Evolutionary conservation across 2,888 invertebrate genomes (phyloP), one percentile per base, ranked within the genome.

Genomic region (Hemistola chrysoprasaria): DNA sequence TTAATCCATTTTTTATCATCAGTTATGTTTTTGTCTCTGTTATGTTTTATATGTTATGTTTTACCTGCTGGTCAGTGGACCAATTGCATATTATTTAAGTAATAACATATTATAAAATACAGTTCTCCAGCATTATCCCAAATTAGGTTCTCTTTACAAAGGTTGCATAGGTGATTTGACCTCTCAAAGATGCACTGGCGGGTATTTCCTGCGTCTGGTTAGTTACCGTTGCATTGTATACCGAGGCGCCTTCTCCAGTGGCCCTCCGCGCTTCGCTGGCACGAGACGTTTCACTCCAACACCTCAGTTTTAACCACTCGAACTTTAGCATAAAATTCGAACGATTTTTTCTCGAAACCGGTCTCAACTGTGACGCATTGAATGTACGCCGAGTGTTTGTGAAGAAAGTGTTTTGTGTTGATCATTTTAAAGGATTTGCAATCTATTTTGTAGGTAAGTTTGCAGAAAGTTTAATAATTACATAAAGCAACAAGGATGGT

Each of bases 231-330:
- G 54, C 39, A 35, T 22, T 8, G n/a, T 29, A 20, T 8, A 21
- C 11, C 25, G 35, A 16, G 16, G 35, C 43, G 26, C 22, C 22
- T 43, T 47, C 42, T 56, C 62, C 76, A 84, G 84, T 84, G 41
- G 57, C 61, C 65, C 66, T 60, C 65, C 60, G 76, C 72, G 69
- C 74, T 69, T 62, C 65, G 75, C 24, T 63, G 58, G 58, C 64
- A 78, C 62, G 68, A 59, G 73, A 73, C 84, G 83, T 70, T 52
- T 47, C 45, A 42, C 16, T 16, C 40, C 49, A 51, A 33, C 43
- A 44, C 34, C 49, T 64, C 65, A 60, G 67, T 74, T 56, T 69
- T 54, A 16, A 26, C 26, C 29, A 22, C 11, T n/a, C 24, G 26
- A 33, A 32, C 11, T 6, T 29, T 33, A 16, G 4, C 16, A 33